Evolutionary conservation across 2,113 vertebrate species (phyloP).

Genomic region (Pluvialis apricaria): DNA sequence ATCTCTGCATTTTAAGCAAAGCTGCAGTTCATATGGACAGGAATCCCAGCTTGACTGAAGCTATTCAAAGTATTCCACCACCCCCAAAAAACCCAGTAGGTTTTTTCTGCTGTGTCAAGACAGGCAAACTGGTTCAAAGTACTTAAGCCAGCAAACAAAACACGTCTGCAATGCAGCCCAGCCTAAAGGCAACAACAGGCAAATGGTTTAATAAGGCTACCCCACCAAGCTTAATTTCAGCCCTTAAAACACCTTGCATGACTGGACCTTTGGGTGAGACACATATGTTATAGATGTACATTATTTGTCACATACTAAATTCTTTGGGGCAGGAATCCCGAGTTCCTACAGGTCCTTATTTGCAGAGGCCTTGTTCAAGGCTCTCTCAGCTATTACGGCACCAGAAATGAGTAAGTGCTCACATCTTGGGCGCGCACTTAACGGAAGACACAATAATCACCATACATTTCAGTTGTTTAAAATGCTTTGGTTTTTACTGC

Average conservation of each 20-base stretch:
- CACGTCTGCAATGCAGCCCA: conserved; percentile 12
- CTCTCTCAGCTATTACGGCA: background rate
- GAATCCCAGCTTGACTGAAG: background rate
- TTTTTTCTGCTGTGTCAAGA: conserved; percentile 46
- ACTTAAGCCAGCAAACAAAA: conserved; percentile 42
- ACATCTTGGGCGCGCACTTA: background rate
- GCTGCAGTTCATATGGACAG: background rate
- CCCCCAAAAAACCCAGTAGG: accelerated
- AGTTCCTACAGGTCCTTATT: conserved; percentile 2
- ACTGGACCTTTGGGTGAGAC: background rate
- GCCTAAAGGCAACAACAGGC: conserved; percentile 41
- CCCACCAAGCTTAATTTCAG: conserved; percentile 38
- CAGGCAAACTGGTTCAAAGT: conserved; percentile 28
- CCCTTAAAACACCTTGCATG: background rate
- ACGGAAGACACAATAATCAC: background rate
- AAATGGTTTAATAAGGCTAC: background rate
- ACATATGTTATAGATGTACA: background rate
- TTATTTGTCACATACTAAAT: background rate
- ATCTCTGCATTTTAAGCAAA: background rate
- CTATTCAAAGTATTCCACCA: conserved; percentile 6
- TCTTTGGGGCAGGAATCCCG: background rate
- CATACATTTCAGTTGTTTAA: background rate
- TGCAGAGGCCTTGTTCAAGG: background rate
- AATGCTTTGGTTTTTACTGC: background rate
- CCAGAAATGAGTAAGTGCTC: background rate